Evolutionary conservation across 2,113 vertebrate species (phyloP).

Genomic region (Erythrolamprus reginae): DNA sequence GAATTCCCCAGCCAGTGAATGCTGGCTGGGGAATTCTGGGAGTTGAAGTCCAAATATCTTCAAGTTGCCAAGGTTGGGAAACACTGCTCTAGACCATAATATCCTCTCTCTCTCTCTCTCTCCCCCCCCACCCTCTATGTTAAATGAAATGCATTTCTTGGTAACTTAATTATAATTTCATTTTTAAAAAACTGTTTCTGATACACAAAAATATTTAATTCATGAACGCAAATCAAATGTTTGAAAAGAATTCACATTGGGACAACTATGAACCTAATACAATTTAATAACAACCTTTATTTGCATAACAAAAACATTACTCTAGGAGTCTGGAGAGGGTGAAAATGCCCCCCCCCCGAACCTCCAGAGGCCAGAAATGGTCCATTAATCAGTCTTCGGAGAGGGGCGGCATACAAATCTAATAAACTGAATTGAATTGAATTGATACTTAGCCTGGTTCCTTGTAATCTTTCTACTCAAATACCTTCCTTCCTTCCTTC

Average conservation of each 20-base stretch:
- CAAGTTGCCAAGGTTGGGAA: too few species aligned
- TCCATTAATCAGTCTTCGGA: too few species aligned
- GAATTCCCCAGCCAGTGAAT: too few species aligned
- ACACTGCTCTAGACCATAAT: background rate
- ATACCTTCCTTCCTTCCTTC: too few species aligned
- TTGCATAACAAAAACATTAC: too few species aligned
- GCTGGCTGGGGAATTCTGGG: too few species aligned
- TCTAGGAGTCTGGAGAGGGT: too few species aligned
- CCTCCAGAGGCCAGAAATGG: too few species aligned
- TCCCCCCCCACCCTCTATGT: background rate
- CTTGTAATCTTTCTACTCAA: conserved; percentile 5
- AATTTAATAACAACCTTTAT: background rate
- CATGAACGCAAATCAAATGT: background rate
- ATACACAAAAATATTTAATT: background rate
- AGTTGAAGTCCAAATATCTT: too few species aligned
- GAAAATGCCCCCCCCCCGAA: too few species aligned
- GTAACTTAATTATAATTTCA: background rate
- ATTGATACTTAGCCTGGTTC: background rate
- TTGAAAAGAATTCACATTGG: background rate
- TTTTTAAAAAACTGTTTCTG: background rate
- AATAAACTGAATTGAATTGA: too few species aligned
- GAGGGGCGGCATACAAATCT: too few species aligned
- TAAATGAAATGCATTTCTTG: background rate
- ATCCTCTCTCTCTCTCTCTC: background rate
- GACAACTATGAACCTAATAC: background rate